phyloP scores from a whole-genome alignment of 2,888 invertebrate species.

The Fissipunctia ypsillon region DNA sequence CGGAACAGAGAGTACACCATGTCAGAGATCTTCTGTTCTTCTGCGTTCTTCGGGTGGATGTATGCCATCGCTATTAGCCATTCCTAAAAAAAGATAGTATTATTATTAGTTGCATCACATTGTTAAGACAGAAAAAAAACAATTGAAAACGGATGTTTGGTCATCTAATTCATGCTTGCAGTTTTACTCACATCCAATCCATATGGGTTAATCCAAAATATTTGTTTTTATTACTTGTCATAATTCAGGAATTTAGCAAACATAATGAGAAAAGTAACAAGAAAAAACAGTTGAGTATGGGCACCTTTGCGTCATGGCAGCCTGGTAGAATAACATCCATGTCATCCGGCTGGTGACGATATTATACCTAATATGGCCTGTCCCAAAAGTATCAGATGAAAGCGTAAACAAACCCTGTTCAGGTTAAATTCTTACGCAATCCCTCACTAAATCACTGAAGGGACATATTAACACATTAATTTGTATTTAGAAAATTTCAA shows the following conservation, averaged over 20 bases:
- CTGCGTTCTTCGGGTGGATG: slow-evolving; percentile 98
- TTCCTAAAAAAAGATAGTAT: slow-evolving; percentile 71
- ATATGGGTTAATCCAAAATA: neutral
- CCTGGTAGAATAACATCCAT: too few species aligned
- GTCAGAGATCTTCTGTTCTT: slow-evolving; percentile 99
- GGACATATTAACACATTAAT: too few species aligned
- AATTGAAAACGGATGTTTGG: neutral
- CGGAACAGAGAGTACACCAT: slow-evolving; percentile 99
- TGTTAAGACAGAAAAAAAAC: neutral
- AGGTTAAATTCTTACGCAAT: too few species aligned
- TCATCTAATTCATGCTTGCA: neutral
- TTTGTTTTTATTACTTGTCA: neutral
- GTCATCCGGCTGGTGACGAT: neutral
- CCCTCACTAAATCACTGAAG: too few species aligned
- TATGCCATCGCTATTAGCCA: slow-evolving; percentile 99
- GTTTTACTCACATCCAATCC: neutral
- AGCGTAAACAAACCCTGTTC: too few species aligned
- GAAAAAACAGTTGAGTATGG: neutral
- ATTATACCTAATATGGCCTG: neutral
- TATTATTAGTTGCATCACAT: neutral
- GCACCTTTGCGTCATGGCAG: too few species aligned
- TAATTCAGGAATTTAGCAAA: neutral
- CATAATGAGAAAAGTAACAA: neutral
- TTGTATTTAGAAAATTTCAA: too few species aligned
- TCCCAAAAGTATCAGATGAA: too few species aligned